Base-by-base conservation (phyloP, 1,140 invertebrate genomes). In the Penaeus indicus region DNA sequence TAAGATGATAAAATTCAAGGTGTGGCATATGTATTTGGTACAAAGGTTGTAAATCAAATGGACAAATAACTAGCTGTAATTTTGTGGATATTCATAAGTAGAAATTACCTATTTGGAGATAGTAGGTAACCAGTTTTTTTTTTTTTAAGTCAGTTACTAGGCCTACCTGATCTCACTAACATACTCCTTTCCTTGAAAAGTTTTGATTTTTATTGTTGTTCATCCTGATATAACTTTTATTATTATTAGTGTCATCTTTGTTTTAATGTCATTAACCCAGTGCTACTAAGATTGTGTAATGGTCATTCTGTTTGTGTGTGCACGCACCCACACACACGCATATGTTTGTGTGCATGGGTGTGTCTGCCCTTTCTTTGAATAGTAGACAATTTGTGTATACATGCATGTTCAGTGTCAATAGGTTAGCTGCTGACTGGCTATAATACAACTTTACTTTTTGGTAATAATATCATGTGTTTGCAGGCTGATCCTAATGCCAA, bases 401-500 rank as follows among this genome's bases (percentile, higher is more conserved):
- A 18, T 11, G 38, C 21, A 8, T 21, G 4, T 10, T 27, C 21
- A 25, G 77, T 27, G 21, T 7, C 38, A 38, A 7, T 54, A 8
- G 25, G 3, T 62, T 25, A 7, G 18, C 8, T 25, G 80, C 22
- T 25, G 21, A 69, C 10, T 27, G 16, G n/a, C 16, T 25, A 25
- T 32, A 80, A 22, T 78, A 16, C 8, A 54, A 63, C n/a, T 19
- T 22, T 4, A 61, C 11, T n/a, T 38, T 78, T 38, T n/a, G 10
- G 22, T 85, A 16, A 22, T 27, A 21, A n/a, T 19, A 61, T 85
- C 22, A 62, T 54, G 18, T n/a, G 47, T 78, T 54, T 82, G 4
- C 77, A 91, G 90, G 90, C 90, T 83, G 88, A 91, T 47, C 90
- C 90, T n/a, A 54, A 85, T 62, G 89, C 86, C 25, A 90, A 88